Percentiles rank a stretch among this genome's conserved stretches.
phyloP scores from a whole-genome alignment of 2,113 vertebrate species.

The Amphiprion percula region DNA sequence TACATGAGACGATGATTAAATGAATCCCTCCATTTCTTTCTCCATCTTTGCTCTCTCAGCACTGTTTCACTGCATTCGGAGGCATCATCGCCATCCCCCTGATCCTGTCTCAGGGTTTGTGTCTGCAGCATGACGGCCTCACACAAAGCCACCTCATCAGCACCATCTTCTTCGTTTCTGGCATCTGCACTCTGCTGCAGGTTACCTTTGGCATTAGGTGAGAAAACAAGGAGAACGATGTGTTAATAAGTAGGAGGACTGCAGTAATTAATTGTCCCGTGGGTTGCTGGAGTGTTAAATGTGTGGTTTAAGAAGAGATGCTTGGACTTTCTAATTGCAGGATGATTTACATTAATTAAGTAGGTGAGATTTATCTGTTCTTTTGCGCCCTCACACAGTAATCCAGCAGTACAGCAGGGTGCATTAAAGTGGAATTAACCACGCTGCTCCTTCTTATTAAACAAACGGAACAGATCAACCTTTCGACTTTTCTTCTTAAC shows the following conservation, averaged over 20 bases:
- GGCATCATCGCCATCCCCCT: conserved; percentile 92
- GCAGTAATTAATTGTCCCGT: background rate
- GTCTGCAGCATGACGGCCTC: conserved; percentile 93
- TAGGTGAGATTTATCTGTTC: background rate
- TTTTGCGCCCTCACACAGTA: background rate
- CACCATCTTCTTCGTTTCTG: conserved; percentile 96
- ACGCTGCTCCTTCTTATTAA: conserved; percentile 33
- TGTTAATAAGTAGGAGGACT: background rate
- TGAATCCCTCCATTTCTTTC: background rate
- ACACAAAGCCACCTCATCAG: conserved; percentile 96
- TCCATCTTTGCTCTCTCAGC: conserved; percentile 78
- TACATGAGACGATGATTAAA: background rate
- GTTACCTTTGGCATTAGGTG: conserved; percentile 96
- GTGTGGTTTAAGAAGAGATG: background rate
- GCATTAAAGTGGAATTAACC: conserved; percentile 36
- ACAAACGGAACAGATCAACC: conserved; percentile 28
- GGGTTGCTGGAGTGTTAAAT: too few relatives aligned
- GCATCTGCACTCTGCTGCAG: conserved; percentile 94
- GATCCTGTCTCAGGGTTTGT: conserved; percentile 92
- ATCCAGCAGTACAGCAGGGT: background rate
- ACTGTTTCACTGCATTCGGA: conserved; percentile 95
- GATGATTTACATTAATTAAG: background rate
- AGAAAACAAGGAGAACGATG: background rate
- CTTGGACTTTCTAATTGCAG: background rate
- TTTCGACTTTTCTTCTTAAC: conserved; percentile 29